These are phyloP conservation scores for Leptogaster cylindrica DNA, from an alignment of 2,888 invertebrate genomes.

Conservation along the genomic window DNA sequence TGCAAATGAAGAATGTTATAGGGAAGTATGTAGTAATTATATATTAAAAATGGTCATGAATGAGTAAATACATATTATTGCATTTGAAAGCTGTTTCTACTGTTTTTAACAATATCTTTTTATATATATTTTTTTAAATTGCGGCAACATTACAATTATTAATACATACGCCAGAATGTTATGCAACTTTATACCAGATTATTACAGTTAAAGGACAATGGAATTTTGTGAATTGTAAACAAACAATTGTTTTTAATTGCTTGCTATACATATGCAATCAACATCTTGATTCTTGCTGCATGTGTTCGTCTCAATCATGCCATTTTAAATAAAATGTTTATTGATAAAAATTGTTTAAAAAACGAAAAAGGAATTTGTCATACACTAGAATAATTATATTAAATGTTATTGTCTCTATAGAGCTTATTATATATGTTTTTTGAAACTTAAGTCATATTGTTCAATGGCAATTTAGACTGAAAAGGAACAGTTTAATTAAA, in stretches of 20 bases:
- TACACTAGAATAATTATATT: too few species aligned
- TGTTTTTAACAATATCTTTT: constrained; percentile 40
- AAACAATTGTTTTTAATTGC: constrained; percentile 18
- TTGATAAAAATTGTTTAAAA: too few species aligned
- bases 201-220: constrained; percentile 27
- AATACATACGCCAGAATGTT: constrained; percentile 40
- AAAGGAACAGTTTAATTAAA: too few species aligned
- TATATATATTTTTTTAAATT: constrained; percentile 30
- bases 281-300: too few species aligned
- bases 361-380: too few species aligned
- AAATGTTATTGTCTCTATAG: too few species aligned
- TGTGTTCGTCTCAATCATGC: constrained; percentile 13
- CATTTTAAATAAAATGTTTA: too few species aligned
- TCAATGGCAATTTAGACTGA: too few species aligned
- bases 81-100: constrained; percentile 39
- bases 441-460: too few species aligned
- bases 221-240: constrained; percentile 31
- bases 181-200: constrained; percentile 33
- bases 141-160: constrained; percentile 37
- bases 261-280: too few species aligned
- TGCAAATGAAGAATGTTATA: constrained; percentile 32
- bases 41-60: constrained; percentile 36
- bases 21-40: constrained; percentile 31
- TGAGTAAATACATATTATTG: constrained; percentile 39
- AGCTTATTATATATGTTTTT: too few species aligned